Percentiles rank a stretch among this genome's conserved stretches.
phyloP scores from a whole-genome alignment of 1,140 invertebrate genomes.

The Drosophila pectinifera region DNA sequence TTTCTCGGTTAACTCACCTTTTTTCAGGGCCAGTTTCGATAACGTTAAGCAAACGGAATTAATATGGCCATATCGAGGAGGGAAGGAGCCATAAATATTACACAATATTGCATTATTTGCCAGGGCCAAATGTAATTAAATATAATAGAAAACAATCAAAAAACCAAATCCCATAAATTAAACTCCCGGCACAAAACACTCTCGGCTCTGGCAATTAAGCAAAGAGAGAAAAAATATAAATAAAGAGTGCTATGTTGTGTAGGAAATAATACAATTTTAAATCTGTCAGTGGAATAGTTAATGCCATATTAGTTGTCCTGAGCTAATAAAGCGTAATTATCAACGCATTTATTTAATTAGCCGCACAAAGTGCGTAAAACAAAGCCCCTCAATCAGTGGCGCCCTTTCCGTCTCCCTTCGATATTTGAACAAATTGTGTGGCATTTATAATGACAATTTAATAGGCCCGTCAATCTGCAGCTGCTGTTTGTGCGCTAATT shows the following conservation, averaged over 20 bases:
- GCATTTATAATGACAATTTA: conserved; percentile 63
- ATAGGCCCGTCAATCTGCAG: conserved; percentile 50
- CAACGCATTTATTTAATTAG: conserved; percentile 78
- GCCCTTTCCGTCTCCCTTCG: background rate
- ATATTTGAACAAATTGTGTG: conserved; percentile 30
- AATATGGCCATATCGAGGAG: conserved; percentile 16
- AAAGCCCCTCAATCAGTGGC: conserved; percentile 38
- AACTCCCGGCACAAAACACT: conserved; percentile 44
- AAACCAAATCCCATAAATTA: conserved; percentile 78
- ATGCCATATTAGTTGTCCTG: conserved; percentile 76
- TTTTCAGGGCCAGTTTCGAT: conserved; percentile 33
- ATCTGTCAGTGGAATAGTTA: conserved; percentile 75
- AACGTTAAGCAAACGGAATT: conserved; percentile 56
- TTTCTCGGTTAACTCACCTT: background rate
- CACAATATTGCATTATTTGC: conserved; percentile 60
- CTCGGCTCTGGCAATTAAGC: conserved; percentile 34
- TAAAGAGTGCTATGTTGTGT: background rate
- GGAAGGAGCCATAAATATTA: conserved; percentile 34
- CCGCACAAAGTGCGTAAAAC: conserved; percentile 60
- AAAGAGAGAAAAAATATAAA: conserved; percentile 32
- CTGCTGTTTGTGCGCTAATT: conserved; percentile 31
- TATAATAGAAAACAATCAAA: conserved; percentile 79
- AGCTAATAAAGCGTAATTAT: conserved; percentile 80
- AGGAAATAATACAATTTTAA: conserved; percentile 48
- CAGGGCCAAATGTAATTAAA: conserved; percentile 68